Evolutionary conservation across 2,113 vertebrate genomes (phyloP), one percentile per base, ranked within the genome.

Genomic region (Tautogolabrus adspersus): DNA sequence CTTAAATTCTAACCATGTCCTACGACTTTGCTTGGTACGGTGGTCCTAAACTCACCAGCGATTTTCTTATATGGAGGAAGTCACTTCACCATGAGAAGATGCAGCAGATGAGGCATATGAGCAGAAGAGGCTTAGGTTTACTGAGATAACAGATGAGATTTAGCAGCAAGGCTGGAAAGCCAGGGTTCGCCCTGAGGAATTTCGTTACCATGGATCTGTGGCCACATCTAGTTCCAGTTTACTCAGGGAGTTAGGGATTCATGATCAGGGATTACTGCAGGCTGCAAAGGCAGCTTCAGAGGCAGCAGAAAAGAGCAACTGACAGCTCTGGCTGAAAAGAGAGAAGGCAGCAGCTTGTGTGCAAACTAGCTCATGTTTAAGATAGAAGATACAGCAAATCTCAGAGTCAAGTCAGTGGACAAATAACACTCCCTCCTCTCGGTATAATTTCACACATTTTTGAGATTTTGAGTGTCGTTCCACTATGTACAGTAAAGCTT

Each of bases 211-310:
- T 88, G 84, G 87, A 87, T 86, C 64, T 87, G 49, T 75, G 79
- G 66, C 68, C 83, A 85, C 72, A 85, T 88, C 83, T 84, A 72
- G 81, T 65, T 81, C 65, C 66, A 82, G 87, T 89, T 92, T 88
- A 88, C 77, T 89, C 64, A 82, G 82, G 79, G 86, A 87, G 74
- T 88, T 86, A 73, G 86, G 71, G 73, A 87, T 92, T 87, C 84
- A 83, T 85, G 82, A 86, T 84, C 56, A 44, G 83, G 82, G 87
- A 89, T 88, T 91, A 86, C 0, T 18, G 63, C 71, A 54, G 80
- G 64, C 72, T 66, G 72, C 77, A 76, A 55, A 83, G 40, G 62
- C 66, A 79, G 72, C 40, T 83, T 77, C 75, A 87, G 64, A 83
- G 54, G 59, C 51, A 69, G 64, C 54, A 34, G 67, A 73, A 85